A percentile compares a stretch with the other conserved stretches of the same genome.
phyloP scores from a whole-genome alignment of 1,140 invertebrate species.

The Acromyrmex charruanus region DNA sequence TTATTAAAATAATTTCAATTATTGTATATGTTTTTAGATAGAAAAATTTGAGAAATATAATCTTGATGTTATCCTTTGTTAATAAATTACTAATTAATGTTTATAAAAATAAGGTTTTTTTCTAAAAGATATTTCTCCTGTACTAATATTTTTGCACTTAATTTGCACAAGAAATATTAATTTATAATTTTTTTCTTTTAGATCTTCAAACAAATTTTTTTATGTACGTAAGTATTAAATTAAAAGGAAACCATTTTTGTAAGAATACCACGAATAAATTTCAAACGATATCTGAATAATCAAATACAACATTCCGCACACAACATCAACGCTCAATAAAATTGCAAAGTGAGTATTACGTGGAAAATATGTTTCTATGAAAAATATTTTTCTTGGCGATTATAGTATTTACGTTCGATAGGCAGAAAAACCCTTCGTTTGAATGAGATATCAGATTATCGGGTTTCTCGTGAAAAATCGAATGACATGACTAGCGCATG shows the following conservation, averaged over 20 bases:
- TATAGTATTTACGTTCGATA: conserved; percentile 30
- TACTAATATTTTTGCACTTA: background rate
- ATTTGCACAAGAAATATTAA: background rate
- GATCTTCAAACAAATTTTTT: background rate
- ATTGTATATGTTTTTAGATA: too few relatives aligned
- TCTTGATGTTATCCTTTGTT: too few relatives aligned
- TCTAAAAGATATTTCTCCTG: too few relatives aligned
- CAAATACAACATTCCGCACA: background rate
- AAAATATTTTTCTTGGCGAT: conserved; percentile 33
- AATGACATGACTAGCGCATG: background rate
- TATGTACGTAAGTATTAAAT: background rate
- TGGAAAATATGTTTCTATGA: background rate
- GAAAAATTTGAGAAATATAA: too few relatives aligned
- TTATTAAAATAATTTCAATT: too few relatives aligned
- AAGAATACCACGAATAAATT: background rate
- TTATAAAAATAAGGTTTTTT: too few relatives aligned
- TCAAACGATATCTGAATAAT: background rate
- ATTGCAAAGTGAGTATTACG: background rate
- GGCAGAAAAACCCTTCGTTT: background rate
- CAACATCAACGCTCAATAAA: background rate
- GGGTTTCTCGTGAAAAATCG: conserved; percentile 34
- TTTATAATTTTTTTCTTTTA: background rate
- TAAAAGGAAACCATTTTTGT: background rate
- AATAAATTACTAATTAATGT: too few relatives aligned
- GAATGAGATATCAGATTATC: conserved; percentile 21